Evolutionary conservation across 1,140 invertebrate species (phyloP).

Genomic region (Heliothis subflexa): DNA sequence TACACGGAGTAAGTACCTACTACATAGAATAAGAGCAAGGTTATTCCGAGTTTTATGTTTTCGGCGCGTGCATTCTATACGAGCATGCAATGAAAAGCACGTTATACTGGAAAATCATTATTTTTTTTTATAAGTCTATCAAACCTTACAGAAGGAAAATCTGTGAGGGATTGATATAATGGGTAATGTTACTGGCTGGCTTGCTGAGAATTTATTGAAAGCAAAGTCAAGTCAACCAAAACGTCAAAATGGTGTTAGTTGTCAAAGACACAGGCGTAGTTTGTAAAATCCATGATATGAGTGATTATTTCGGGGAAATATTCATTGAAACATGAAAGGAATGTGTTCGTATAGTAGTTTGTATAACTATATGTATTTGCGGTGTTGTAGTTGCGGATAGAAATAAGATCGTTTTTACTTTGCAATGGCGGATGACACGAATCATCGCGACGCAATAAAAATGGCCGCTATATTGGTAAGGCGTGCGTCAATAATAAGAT

Average conservation of each 20-base stretch:
- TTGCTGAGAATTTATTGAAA: conserved; percentile 61
- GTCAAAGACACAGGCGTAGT: conserved; percentile 81
- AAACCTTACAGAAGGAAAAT: conserved; percentile 15
- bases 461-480: conserved; percentile 86
- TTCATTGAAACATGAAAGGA: conserved; percentile 63
- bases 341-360: conserved; percentile 70
- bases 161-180: conserved; percentile 55
- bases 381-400: conserved; percentile 68
- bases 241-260: conserved; percentile 85
- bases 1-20: neutral
- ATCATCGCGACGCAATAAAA: conserved; percentile 85
- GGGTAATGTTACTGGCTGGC: conserved; percentile 75
- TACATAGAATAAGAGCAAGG: conserved; percentile 21
- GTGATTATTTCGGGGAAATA: conserved; percentile 70
- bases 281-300: conserved; percentile 72
- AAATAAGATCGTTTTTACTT: conserved; percentile 72
- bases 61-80: neutral
- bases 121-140: conserved; percentile 14
- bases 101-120: conserved; percentile 1
- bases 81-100: neutral
- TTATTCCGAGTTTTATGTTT: conserved; percentile 26
- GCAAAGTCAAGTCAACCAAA: conserved; percentile 67
- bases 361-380: conserved; percentile 57
- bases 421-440: conserved; percentile 86
- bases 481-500: conserved; percentile 81